These are phyloP conservation scores for Napeogenes inachia DNA, from an alignment of 2,888 invertebrate species.

Conservation along the genomic window DNA sequence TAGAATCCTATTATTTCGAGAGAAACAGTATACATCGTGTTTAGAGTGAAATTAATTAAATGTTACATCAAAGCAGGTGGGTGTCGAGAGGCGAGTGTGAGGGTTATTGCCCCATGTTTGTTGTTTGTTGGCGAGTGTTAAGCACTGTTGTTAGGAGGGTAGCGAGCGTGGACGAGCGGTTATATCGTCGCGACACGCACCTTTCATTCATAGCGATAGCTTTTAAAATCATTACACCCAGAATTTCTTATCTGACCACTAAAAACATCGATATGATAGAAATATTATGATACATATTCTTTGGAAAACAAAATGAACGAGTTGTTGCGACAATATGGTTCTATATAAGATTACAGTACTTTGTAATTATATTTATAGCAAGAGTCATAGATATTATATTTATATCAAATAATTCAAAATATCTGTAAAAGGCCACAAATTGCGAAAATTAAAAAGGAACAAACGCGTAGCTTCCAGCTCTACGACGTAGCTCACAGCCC, in stretches of 20 bases:
- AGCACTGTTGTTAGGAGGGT: conserved; percentile 10
- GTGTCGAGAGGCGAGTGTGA: neutral
- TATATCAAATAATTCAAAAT: neutral
- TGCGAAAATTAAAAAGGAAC: conserved; percentile 23
- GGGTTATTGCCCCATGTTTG: neutral
- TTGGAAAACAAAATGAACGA: too few species aligned
- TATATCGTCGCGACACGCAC: neutral
- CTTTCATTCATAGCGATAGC: neutral
- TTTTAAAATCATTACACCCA: neutral
- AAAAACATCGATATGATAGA: too few species aligned
- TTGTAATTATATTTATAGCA: too few species aligned
- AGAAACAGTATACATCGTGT: conserved; percentile 6
- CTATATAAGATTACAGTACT: too few species aligned
- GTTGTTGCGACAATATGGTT: too few species aligned
- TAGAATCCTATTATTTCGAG: too few species aligned
- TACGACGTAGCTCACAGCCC: conserved; percentile 16
- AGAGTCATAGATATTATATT: too few species aligned
- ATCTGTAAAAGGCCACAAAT: neutral
- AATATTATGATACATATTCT: too few species aligned
- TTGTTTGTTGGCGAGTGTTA: conserved; percentile 12
- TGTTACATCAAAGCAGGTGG: conserved; percentile 16
- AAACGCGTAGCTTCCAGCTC: conserved; percentile 23
- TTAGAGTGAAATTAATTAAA: conserved; percentile 21
- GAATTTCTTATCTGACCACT: too few species aligned
- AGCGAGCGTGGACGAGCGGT: conserved; percentile 12